Evolutionary conservation across 2,113 vertebrate species (phyloP).

Genomic region (Catharus minimus): DNA sequence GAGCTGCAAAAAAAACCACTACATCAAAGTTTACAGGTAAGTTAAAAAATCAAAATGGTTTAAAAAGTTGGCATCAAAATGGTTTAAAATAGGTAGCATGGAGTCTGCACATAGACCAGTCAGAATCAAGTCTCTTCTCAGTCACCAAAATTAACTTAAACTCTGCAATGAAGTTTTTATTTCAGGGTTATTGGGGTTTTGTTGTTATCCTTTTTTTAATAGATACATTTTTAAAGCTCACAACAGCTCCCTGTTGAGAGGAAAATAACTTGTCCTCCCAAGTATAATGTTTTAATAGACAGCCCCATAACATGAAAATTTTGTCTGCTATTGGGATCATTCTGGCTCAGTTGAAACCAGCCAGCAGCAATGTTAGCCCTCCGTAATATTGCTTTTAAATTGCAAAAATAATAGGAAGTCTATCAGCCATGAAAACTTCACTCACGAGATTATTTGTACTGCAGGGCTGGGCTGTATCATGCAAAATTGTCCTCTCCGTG

Average conservation of each 20-base stretch:
- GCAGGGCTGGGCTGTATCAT: neutral
- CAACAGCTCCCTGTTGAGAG: neutral
- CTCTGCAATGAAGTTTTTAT: neutral
- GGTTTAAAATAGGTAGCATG: neutral
- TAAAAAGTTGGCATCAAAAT: neutral
- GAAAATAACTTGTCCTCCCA: neutral
- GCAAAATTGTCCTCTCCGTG: neutral
- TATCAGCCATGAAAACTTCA: slow-evolving; percentile 21
- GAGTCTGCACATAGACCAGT: neutral
- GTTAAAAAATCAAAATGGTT: neutral
- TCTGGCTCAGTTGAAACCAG: neutral
- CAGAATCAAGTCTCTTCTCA: neutral
- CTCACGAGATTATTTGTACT: neutral
- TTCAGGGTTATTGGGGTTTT: neutral
- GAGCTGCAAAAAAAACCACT: neutral
- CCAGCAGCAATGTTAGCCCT: neutral
- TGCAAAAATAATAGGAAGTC: slow-evolving; percentile 29
- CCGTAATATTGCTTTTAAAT: slow-evolving; percentile 1
- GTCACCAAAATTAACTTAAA: neutral
- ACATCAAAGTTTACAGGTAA: neutral
- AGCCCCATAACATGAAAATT: neutral
- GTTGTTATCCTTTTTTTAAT: neutral
- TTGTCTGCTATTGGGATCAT: neutral
- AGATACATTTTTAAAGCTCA: neutral
- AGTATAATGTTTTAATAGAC: neutral